Evolutionary conservation across 1,140 invertebrate species (phyloP).

Genomic region (Chrysomallon squamiferum): DNA sequence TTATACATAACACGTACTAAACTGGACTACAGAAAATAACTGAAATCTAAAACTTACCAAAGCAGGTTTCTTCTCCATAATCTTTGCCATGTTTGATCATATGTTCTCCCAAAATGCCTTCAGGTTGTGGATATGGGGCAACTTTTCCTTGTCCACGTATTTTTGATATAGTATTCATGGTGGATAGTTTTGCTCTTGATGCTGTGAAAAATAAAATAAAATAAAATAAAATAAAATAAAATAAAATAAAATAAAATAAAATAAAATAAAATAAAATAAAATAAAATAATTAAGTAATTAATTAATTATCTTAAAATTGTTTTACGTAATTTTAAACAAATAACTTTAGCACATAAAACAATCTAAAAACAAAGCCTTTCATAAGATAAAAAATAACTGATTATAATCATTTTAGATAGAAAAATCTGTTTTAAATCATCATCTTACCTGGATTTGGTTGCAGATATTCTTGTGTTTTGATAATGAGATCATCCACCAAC

Average conservation of each 20-base stretch:
- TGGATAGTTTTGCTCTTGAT: conserved; percentile 62
- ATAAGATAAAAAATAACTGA: too few species aligned
- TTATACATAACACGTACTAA: too few species aligned
- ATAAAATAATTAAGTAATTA: too few species aligned
- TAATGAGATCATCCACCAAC: conserved; percentile 92
- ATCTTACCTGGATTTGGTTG: conserved; percentile 90
- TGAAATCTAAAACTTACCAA: conserved; percentile 70
- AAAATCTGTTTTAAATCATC: too few species aligned
- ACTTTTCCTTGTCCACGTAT: conserved; percentile 70
- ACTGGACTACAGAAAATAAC: too few species aligned
- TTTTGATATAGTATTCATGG: conserved; percentile 67
- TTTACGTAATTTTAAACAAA: too few species aligned
- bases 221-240: neutral
- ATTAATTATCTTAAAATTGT: too few species aligned
- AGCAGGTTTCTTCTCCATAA: conserved; percentile 92
- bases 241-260: neutral
- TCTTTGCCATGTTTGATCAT: conserved; percentile 96
- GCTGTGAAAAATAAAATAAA: conserved; percentile 38
- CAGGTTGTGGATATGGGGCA: conserved; percentile 94
- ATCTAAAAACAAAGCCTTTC: too few species aligned
- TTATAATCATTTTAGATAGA: too few species aligned
- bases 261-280: too few species aligned
- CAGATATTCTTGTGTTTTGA: conserved; percentile 97
- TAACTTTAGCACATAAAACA: too few species aligned
- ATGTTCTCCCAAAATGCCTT: conserved; percentile 95